phyloP scores from a whole-genome alignment of 2,797 vertebrate genomes.

The Microhierax caerulescens region DNA sequence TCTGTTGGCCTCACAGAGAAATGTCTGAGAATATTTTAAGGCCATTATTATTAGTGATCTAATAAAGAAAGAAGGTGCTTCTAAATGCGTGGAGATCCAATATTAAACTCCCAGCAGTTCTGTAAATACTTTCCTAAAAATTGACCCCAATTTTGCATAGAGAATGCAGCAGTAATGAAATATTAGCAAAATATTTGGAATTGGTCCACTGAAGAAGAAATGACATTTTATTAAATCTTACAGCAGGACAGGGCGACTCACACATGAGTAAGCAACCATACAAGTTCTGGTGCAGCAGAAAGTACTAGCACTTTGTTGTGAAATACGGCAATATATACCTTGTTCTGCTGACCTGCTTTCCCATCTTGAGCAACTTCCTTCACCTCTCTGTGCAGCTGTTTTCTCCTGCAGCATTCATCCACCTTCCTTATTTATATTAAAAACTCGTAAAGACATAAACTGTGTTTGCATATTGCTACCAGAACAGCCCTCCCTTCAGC shows the following conservation, averaged over 20 bases:
- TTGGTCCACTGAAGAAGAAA: neutral
- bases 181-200: neutral
- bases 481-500: neutral
- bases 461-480: neutral
- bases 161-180: neutral
- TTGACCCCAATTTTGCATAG: neutral
- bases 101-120: neutral
- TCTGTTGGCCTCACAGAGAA: neutral
- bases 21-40: neutral
- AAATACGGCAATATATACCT: rapidly evolving
- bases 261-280: neutral
- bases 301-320: neutral
- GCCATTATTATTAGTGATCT: neutral
- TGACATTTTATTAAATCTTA: neutral
- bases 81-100: neutral
- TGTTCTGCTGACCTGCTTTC: neutral
- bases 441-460: neutral
- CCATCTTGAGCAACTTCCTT: neutral
- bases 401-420: neutral
- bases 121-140: neutral
- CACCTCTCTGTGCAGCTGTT: neutral
- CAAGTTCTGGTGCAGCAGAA: neutral
- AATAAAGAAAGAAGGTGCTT: neutral
- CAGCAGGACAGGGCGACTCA: neutral
- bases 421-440: neutral